These are phyloP conservation scores for Matsumurasca onukii DNA, from an alignment of 1,140 invertebrate species.

Conservation along the genomic window DNA sequence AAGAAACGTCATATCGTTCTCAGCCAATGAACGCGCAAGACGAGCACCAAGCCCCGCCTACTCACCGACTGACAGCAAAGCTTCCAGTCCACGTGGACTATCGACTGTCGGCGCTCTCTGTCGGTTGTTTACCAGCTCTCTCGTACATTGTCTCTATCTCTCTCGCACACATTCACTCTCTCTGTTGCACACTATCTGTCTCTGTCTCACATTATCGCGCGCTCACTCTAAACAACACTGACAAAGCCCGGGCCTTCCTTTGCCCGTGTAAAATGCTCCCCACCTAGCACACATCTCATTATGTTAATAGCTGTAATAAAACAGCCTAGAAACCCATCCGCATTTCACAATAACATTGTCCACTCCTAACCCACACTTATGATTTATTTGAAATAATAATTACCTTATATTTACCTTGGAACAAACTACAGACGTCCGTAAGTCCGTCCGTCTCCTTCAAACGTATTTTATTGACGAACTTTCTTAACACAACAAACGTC, in stretches of 20 bases:
- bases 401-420: too few species aligned
- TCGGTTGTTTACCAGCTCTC: too few species aligned
- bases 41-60: not conserved
- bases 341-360: constrained; percentile 23
- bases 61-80: not conserved
- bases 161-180: too few species aligned
- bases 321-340: constrained; percentile 24
- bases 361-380: too few species aligned
- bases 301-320: constrained; percentile 31
- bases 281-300: constrained; percentile 26
- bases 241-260: constrained; percentile 26
- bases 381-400: too few species aligned
- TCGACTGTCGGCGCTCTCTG: constrained; percentile 14
- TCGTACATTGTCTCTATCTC: too few species aligned
- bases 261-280: constrained; percentile 26
- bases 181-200: too few species aligned
- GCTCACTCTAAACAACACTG: constrained; percentile 29
- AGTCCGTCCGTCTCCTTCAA: too few species aligned
- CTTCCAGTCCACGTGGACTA: constrained; percentile 32
- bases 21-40: constrained; percentile 23
- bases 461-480: too few species aligned
- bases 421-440: too few species aligned
- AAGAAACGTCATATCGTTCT: constrained; percentile 32
- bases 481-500: too few species aligned
- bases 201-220: constrained; percentile 10